Base-by-base conservation (phyloP, 2,888 invertebrate species). In the Pediacus dermestoides region DNA sequence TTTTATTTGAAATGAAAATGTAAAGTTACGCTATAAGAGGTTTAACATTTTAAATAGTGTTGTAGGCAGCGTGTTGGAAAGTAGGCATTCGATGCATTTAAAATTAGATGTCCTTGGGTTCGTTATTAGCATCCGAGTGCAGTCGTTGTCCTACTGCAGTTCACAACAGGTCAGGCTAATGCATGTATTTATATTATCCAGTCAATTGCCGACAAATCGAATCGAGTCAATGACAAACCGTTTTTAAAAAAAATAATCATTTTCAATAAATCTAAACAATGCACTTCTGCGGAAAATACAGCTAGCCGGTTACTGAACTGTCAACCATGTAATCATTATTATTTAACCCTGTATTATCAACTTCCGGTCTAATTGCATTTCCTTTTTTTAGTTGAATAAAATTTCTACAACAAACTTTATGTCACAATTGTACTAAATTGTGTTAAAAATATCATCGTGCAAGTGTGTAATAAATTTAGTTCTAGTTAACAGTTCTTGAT, bases 81-180 rank as follows among this genome's bases (percentile, higher is more conserved):
- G 21, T 46, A 30, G 45, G 40, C 44, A 35, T 27, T 21, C 37
- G 27, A 30, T 39, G 45, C 49, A 47, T 53, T 49, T 53, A 53
- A 53, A 53, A 48, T 52, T 53, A 53, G 53, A 50, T 51, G 53
- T 49, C 53, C 53, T 53, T 53, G 53, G 44, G 37, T 46, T 47
- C 39, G 49, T 46, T 28, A 28, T 28, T 28, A 28, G 51, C 47
- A 46, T 47, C 49, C 12, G 33, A 42, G 43, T 44, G 40, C 49
- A 49, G 42, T 46, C 52, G 48, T 47, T 52, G 48, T 45, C 49
- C 48, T 41, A 39, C 22, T 44, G 43, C 45, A 44, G 52, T 47
- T 52, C 52, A 52, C 38, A 46, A 47, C 44, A 14, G 28, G 28
- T 28, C 25, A 31, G 9, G 21, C 14, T 23, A 34, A 38, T 32